Conservation (phyloP, 2,797 vertebrate species). For the Micromesistius poutassou region DNA sequence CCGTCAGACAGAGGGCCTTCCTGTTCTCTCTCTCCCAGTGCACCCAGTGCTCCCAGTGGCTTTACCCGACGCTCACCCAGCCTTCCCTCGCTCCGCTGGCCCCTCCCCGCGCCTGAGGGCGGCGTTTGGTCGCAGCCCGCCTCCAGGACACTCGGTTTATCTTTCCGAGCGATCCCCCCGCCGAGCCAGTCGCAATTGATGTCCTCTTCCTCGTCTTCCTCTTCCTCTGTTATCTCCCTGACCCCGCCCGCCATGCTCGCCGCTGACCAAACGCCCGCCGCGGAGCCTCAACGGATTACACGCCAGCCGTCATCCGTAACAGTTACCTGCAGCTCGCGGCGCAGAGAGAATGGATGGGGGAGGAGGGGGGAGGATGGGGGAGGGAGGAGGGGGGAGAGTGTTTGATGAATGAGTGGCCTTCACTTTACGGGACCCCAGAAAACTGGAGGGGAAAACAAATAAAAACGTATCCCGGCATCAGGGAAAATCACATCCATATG, state of each 20-base stretch:
- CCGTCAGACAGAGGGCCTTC: slow-evolving; percentile 43
- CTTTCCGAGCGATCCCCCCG: slow-evolving; percentile 48
- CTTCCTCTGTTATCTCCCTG: slow-evolving; percentile 18
- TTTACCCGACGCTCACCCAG: no score
- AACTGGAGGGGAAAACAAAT: slow-evolving; percentile 45
- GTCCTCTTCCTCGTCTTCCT: slow-evolving; percentile 9
- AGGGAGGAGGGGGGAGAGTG: slow-evolving; percentile 15
- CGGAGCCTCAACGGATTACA: slow-evolving; percentile 23
- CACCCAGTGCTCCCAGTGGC: neutral
- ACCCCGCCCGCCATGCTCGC: slow-evolving; percentile 6
- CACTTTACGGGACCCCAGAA: slow-evolving; percentile 38
- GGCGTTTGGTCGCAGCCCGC: neutral
- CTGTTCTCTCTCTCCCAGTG: slow-evolving; percentile 43
- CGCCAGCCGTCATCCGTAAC: slow-evolving; percentile 19
- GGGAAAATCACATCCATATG: slow-evolving; percentile 74
- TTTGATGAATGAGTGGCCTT: slow-evolving; percentile 53
- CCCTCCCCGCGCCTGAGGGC: neutral
- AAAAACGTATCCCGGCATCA: slow-evolving; percentile 46
- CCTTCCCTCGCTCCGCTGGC: slow-evolving; percentile 22
- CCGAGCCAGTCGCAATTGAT: slow-evolving; percentile 37
- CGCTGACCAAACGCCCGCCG: slow-evolving; percentile 35
- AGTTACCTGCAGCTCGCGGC: slow-evolving; percentile 29
- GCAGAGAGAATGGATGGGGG: slow-evolving; percentile 19
- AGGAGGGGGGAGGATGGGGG: slow-evolving; percentile 12
- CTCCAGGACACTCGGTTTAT: slow-evolving; percentile 47